Evolutionary conservation across 2,797 vertebrate genomes (phyloP).

Genomic region (Momotus momota): DNA sequence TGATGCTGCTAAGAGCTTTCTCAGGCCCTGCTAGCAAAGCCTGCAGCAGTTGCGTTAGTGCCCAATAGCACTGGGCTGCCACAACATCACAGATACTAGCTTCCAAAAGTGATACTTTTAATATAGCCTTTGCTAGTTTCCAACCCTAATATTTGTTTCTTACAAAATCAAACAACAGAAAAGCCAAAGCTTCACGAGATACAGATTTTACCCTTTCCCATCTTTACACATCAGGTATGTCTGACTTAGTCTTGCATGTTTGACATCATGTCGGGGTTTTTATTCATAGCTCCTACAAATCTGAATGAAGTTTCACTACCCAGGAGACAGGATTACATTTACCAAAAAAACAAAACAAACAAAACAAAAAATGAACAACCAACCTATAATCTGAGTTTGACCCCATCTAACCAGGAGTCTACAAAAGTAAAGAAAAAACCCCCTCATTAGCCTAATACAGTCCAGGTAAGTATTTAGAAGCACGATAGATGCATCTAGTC

Average conservation of each 20-base stretch:
- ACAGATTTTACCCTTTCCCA: not conserved
- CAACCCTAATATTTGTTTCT: not conserved
- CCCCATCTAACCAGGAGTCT: not conserved
- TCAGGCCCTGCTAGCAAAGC: not conserved
- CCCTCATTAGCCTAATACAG: not conserved
- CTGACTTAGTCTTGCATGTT: not conserved
- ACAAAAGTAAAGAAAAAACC: not conserved
- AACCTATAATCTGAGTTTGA: not conserved
- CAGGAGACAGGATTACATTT: not conserved
- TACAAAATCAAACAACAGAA: not conserved
- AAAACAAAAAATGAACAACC: not conserved
- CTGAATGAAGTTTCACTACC: not conserved
- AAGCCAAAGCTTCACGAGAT: not conserved
- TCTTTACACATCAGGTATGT: not conserved
- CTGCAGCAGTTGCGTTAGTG: not conserved
- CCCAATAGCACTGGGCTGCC: not conserved
- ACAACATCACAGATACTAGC: not conserved
- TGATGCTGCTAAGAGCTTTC: not conserved
- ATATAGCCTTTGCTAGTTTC: not conserved
- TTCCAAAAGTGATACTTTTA: not conserved
- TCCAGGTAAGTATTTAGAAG: not conserved
- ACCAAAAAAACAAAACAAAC: not conserved
- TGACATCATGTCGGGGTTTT: not conserved
- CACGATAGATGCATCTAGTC: not conserved
- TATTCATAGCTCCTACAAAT: not conserved